Evolutionary conservation across 2,797 vertebrate genomes (phyloP).

Genomic region (Setipinna tenuifilis): DNA sequence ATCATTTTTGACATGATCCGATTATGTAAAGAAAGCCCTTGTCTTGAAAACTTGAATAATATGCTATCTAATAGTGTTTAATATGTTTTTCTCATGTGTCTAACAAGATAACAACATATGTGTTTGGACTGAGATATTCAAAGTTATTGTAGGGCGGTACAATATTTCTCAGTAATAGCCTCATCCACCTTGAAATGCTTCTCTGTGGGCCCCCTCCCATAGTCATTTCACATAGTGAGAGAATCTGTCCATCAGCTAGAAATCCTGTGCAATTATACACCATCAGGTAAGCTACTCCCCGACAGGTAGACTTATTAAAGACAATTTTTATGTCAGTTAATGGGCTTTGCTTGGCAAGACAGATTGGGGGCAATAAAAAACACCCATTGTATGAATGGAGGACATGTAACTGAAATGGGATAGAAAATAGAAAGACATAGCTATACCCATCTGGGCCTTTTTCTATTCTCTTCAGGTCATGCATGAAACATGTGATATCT

Average conservation of each 20-base stretch:
- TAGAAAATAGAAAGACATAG: not conserved
- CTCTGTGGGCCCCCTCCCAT: not conserved
- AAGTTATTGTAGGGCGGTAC: not conserved
- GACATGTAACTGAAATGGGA: not conserved
- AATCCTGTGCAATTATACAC: not conserved
- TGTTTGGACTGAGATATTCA: not conserved
- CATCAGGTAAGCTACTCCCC: too few relatives aligned
- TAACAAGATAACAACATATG: not conserved
- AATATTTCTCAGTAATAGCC: not conserved
- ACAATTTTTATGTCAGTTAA: not conserved
- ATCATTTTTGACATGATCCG: not conserved
- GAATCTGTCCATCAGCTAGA: conserved; percentile 9
- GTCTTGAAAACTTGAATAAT: not conserved
- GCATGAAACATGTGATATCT: not conserved
- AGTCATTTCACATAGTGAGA: not conserved
- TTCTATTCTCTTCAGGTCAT: not conserved
- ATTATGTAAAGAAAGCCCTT: not conserved
- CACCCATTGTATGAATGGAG: not conserved
- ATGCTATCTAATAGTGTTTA: not conserved
- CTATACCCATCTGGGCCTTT: not conserved
- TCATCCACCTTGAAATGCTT: not conserved
- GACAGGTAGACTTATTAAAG: not conserved
- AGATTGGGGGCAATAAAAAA: not conserved
- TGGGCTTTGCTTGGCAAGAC: not conserved
- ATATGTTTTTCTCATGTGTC: not conserved